Evolutionary conservation across 2,888 invertebrate genomes (phyloP).

Genomic region (Calameuta filiformis): DNA sequence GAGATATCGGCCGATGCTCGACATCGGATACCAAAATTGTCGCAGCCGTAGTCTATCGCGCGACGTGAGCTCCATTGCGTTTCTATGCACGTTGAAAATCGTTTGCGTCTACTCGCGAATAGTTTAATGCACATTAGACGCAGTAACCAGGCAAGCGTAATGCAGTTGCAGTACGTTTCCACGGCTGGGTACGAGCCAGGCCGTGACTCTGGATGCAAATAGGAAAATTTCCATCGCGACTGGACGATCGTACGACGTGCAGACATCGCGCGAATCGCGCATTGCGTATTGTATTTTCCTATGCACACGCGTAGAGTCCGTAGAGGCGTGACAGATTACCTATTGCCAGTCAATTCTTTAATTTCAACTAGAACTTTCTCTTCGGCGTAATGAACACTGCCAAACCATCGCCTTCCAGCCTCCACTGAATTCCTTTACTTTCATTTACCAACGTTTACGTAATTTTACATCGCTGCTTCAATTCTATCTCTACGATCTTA

Average conservation of each 20-base stretch:
- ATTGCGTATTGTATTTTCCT: neutral
- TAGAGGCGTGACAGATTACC: neutral
- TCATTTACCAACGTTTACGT: neutral
- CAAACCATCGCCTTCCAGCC: neutral
- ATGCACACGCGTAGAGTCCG: neutral
- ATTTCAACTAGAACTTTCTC: neutral
- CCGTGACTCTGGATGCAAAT: slow-evolving; percentile 1
- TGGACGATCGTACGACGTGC: neutral
- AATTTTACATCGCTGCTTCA: neutral
- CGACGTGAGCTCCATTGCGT: neutral
- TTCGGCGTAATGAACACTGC: neutral
- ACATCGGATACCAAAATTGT: neutral
- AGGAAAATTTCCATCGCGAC: slow-evolving; percentile 2
- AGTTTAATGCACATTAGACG: neutral
- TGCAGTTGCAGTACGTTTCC: slow-evolving; percentile 4
- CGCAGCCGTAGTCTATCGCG: neutral
- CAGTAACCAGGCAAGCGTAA: neutral
- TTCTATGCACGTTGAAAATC: neutral
- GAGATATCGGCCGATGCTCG: neutral
- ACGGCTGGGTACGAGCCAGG: slow-evolving; percentile 3
- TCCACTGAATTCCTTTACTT: neutral
- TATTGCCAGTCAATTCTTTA: neutral
- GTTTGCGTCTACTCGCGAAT: neutral
- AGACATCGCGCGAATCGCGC: neutral
- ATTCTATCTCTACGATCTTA: neutral